Evolutionary conservation across 2,888 invertebrate species (phyloP), one percentile per base, ranked within the genome.

Genomic region (Troides aeacus): DNA sequence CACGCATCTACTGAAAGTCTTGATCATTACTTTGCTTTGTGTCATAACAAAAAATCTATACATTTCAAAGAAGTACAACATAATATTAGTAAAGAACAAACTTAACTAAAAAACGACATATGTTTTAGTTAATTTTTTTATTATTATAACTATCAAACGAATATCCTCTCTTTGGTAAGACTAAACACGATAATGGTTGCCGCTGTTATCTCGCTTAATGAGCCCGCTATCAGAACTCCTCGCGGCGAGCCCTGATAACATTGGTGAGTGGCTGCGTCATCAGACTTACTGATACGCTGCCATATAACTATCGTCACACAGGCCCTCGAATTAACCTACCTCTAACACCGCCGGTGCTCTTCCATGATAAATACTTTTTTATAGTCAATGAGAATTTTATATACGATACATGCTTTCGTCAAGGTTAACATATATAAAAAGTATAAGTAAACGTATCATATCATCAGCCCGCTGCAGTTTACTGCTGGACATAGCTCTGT

Each of bases 141-240:
- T 46, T 46, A 30, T 46, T 46, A 15, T 46, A 10, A 53, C 53
- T 6, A 53, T 53, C n/a, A 53, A 53, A 12, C 8, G 53, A 53
- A n/a, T 53, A 7, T 50, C 5, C 12, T 18, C 53, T n/a, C 53
- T 18, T 18, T 53, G 6, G 53, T 53, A n/a, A 50, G 50, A 50
- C 50, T 50, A 50, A 18, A 50, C 50, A 18, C 18, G 53, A 53
- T 53, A 53, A 53, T 7, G n/a, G 1, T 53, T 7, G 15, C 18
- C 5, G 53, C 62, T 30, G 61, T 69, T 69, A 64, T 72, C 72
- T 53, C 61, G 53, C 61, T 73, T 77, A 76, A 75, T 66, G 74
- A 72, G 66, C 64, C 60, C 70, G 60, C 46, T 70, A 70, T 70
- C 70, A 56, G 30, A 60, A 30, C 56, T 58, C 59, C 64, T 53